Evolutionary conservation across 2,113 vertebrate species (phyloP).

Genomic region (Notechis scutatus): DNA sequence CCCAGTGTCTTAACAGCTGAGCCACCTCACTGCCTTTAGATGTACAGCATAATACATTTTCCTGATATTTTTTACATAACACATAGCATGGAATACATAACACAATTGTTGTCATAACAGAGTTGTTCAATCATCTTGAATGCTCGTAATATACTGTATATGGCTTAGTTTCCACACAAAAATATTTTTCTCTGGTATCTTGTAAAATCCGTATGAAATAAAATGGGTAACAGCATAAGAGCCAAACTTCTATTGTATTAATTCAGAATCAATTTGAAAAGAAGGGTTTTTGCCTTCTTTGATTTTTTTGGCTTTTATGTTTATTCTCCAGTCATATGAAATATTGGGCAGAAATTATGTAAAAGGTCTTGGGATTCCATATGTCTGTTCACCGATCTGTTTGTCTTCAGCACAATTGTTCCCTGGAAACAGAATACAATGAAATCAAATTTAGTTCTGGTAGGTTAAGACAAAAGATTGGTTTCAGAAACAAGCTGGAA

Average conservation of each 20-base stretch:
- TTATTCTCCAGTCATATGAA: neutral
- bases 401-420: neutral
- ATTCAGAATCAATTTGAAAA: neutral
- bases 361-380: neutral
- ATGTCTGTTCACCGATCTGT: neutral
- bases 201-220: neutral
- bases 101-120: neutral
- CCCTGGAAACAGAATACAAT: neutral
- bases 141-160: neutral
- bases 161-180: neutral
- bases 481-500: neutral
- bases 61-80: neutral
- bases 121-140: neutral
- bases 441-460: neutral
- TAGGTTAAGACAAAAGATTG: neutral
- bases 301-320: neutral
- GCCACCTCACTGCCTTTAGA: no score
- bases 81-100: neutral
- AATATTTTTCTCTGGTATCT: neutral
- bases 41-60: neutral
- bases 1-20: no score
- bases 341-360: neutral
- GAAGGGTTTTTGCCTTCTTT: neutral
- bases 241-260: neutral
- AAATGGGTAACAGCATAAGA: neutral